Percentiles rank a stretch among this genome's conserved stretches.
Conservation (phyloP, 2,113 vertebrate species). For the Illadopsis cleaveri region DNA sequence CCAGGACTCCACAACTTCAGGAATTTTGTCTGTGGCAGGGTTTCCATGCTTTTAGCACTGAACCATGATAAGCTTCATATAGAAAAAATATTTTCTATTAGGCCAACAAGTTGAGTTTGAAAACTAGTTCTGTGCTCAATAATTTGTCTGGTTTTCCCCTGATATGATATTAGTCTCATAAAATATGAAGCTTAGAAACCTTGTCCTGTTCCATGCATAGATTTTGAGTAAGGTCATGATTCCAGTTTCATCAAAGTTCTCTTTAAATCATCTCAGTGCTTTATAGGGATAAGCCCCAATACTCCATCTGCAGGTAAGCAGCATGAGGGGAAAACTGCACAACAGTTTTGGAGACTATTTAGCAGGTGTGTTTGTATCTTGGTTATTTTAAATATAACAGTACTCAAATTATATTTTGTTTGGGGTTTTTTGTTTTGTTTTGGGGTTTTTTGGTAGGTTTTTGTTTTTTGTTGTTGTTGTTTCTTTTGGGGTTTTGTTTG, state of each 20-base stretch:
- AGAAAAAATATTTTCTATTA: not conserved
- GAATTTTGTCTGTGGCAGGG: not conserved
- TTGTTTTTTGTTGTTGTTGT: too few relatives aligned
- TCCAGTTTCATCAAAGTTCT: not conserved
- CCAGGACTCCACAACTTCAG: not conserved
- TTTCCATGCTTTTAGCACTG: not conserved
- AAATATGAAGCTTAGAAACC: not conserved
- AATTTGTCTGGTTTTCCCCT: not conserved
- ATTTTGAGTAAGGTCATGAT: not conserved
- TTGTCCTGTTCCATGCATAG: not conserved
- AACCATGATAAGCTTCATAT: not conserved
- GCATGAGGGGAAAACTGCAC: not conserved
- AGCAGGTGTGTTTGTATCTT: not conserved
- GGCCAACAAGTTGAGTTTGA: not conserved
- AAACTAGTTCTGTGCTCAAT: not conserved
- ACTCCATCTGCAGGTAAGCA: not conserved
- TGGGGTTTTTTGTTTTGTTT: not conserved
- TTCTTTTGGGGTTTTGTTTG: not conserved
- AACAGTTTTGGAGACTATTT: not conserved
- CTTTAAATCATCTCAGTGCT: not conserved
- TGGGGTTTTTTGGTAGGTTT: not conserved
- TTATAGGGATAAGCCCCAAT: not conserved
- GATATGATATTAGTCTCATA: not conserved
- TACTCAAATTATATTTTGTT: not conserved
- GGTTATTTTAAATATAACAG: not conserved